Evolutionary conservation across 2,113 vertebrate genomes (phyloP).

Genomic region (Sminthopsis crassicaudata): DNA sequence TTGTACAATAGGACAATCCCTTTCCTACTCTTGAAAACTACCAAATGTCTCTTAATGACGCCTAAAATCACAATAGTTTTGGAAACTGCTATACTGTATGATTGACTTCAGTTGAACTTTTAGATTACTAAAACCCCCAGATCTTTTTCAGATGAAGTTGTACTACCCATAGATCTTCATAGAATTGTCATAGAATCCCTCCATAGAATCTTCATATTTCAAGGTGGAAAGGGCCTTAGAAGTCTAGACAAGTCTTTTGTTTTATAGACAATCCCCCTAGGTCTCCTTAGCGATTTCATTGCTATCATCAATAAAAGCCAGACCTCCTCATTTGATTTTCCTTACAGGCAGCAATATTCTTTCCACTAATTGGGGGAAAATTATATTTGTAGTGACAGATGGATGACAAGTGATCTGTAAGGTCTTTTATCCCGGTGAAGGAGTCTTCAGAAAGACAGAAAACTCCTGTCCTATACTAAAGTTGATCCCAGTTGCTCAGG

Average conservation of each 20-base stretch:
- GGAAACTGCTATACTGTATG: neutral
- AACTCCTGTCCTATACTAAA: neutral
- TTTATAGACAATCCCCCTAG: neutral
- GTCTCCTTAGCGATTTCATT: neutral
- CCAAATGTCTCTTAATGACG: neutral
- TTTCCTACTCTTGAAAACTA: neutral
- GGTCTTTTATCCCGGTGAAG: neutral
- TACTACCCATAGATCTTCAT: neutral
- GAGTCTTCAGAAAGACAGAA: neutral
- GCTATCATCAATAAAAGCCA: neutral
- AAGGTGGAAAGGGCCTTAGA: neutral
- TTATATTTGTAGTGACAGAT: neutral
- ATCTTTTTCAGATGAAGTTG: neutral
- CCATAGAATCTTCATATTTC: neutral
- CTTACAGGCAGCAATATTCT: neutral
- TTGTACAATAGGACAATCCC: neutral
- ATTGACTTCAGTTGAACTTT: neutral
- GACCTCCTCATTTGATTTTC: slow-evolving; percentile 2
- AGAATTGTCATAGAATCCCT: neutral
- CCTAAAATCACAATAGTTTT: neutral
- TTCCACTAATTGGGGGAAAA: neutral
- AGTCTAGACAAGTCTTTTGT: neutral
- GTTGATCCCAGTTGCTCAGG: neutral
- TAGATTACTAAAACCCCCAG: neutral
- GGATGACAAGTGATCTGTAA: neutral